These are phyloP conservation scores for Platerodrilus igneus DNA, from an alignment of 2,888 invertebrate genomes.

Conservation along the genomic window DNA sequence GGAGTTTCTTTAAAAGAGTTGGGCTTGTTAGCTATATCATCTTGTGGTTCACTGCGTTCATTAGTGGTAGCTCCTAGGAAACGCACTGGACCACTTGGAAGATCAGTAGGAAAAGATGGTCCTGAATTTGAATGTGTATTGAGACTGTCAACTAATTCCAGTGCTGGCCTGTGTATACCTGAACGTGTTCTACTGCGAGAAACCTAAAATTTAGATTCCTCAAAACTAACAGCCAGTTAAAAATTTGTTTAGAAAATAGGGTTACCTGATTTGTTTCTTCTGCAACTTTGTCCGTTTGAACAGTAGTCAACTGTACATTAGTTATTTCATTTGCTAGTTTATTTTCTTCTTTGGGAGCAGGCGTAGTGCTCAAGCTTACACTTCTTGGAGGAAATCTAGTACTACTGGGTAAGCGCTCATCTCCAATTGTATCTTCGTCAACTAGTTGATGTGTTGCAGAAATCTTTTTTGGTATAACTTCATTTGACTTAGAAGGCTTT, in stretches of 20 bases:
- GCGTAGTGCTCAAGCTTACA: slow-evolving; percentile 54
- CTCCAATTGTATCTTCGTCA: slow-evolving; percentile 52
- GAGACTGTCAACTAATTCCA: slow-evolving; percentile 79
- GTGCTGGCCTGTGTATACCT: slow-evolving; percentile 67
- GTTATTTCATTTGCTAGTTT: slow-evolving; percentile 37
- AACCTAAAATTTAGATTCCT: slow-evolving; percentile 11
- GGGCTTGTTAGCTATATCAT: slow-evolving; percentile 6
- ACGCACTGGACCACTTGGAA: slow-evolving; percentile 54
- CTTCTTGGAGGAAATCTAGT: slow-evolving; percentile 80
- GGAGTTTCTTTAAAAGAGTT: slow-evolving; percentile 5
- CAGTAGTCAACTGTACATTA: slow-evolving; percentile 45
- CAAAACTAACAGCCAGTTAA: no score
- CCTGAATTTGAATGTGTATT: slow-evolving; percentile 61
- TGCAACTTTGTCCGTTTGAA: no score
- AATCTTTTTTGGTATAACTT: slow-evolving; percentile 56
- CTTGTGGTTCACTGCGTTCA: slow-evolving; percentile 45
- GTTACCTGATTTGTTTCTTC: slow-evolving; percentile 34
- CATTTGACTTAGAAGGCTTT: slow-evolving; percentile 54
- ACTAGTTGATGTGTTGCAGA: slow-evolving; percentile 41
- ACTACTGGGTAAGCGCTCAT: slow-evolving; percentile 69
- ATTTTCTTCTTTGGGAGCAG: slow-evolving; percentile 44
- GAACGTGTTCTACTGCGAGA: slow-evolving; percentile 53
- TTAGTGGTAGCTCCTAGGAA: slow-evolving; percentile 58
- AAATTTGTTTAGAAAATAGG: no score
- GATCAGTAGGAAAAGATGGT: slow-evolving; percentile 54